These are phyloP conservation scores for Poecilus cupreus DNA, from an alignment of 2,888 invertebrate genomes.

Conservation along the genomic window DNA sequence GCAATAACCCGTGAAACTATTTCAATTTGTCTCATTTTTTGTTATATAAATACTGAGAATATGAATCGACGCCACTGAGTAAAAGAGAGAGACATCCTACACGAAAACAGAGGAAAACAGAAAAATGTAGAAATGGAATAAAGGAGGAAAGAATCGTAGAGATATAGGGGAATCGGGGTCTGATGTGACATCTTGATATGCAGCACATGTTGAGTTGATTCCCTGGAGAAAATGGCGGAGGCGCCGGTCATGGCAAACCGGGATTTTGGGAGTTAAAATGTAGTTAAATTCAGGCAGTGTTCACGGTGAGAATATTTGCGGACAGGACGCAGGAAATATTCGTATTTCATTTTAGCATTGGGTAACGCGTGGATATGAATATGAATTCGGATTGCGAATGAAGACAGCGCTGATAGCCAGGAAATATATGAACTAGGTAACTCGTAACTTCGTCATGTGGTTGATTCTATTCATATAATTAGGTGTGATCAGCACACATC, in stretches of 20 bases:
- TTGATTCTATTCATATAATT: too few species aligned
- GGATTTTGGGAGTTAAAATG: slow-evolving; percentile 24
- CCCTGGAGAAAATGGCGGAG: slow-evolving; percentile 22
- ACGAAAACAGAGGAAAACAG: not conserved
- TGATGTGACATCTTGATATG: slow-evolving; percentile 24
- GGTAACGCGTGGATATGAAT: not conserved
- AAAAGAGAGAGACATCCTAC: not conserved
- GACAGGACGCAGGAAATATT: not conserved
- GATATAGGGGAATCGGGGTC: not conserved
- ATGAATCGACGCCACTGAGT: too few species aligned
- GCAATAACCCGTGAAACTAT: too few species aligned
- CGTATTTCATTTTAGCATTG: not conserved
- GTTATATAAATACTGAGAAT: too few species aligned
- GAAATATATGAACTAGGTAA: too few species aligned
- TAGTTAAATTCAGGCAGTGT: slow-evolving; percentile 10
- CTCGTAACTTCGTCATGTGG: too few species aligned
- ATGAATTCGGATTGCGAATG: not conserved
- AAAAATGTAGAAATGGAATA: not conserved
- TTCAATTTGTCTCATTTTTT: too few species aligned
- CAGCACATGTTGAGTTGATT: slow-evolving; percentile 9
- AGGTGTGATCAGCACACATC: too few species aligned
- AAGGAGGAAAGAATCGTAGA: not conserved
- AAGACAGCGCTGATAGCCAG: too few species aligned
- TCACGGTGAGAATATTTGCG: not conserved
- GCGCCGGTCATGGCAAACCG: not conserved